Evolutionary conservation across 2,113 vertebrate genomes (phyloP).

Genomic region (Elephantulus edwardii): DNA sequence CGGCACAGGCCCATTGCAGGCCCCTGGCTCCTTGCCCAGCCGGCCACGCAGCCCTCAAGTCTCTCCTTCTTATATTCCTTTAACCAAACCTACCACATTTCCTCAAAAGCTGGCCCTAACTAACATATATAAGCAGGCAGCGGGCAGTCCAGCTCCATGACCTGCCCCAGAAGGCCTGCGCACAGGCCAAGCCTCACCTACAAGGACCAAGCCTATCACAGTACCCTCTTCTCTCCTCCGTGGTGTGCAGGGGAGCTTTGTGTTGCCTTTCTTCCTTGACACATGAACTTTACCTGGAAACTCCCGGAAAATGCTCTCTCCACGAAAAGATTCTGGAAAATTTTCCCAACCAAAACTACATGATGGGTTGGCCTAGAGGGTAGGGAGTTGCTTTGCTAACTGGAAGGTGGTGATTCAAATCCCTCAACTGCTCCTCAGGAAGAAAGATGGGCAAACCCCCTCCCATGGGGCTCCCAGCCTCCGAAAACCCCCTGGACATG

Average conservation of each 20-base stretch:
- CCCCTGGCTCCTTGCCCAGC: not conserved
- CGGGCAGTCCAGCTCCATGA: not conserved
- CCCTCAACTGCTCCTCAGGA: too few relatives aligned
- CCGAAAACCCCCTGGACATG: too few relatives aligned
- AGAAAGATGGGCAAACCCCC: too few relatives aligned
- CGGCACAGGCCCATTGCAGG: not conserved
- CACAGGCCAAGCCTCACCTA: not conserved
- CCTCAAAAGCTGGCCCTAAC: not conserved
- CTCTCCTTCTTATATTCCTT: not conserved
- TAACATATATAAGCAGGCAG: not conserved
- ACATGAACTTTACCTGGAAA: not conserved
- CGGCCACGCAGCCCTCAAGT: not conserved
- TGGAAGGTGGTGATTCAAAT: too few relatives aligned
- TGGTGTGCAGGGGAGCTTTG: not conserved
- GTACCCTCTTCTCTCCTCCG: too few relatives aligned
- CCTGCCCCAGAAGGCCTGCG: not conserved
- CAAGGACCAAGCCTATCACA: not conserved
- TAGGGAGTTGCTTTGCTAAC: too few relatives aligned
- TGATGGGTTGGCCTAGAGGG: too few relatives aligned
- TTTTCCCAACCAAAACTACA: too few relatives aligned
- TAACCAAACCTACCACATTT: not conserved
- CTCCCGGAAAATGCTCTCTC: accelerated
- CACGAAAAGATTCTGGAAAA: not conserved
- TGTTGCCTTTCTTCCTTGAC: not conserved
- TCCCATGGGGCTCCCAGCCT: too few relatives aligned